These are phyloP conservation scores for Oscheius sp. DNA, from an alignment of 2,888 invertebrate species.

Conservation along the genomic window DNA sequence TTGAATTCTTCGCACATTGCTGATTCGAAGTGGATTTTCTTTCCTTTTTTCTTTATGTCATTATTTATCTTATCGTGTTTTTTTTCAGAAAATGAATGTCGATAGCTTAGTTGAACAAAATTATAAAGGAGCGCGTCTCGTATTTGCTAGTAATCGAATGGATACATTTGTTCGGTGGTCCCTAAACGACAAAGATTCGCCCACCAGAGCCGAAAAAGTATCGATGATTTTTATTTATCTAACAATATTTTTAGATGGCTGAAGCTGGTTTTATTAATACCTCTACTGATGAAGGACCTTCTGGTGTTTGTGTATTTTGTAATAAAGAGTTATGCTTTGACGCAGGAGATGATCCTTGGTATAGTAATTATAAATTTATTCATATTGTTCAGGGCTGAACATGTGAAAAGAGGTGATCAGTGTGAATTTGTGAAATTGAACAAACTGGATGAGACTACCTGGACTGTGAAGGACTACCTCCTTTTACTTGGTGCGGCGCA, in stretches of 20 bases:
- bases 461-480: constrained; percentile 38
- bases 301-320: constrained; percentile 46
- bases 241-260: constrained; percentile 42
- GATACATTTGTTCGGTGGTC: constrained; percentile 1
- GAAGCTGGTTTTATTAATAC: constrained; percentile 45
- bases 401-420: constrained; percentile 30
- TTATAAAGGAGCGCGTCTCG: background rate
- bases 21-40: too few species aligned
- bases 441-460: constrained; percentile 42
- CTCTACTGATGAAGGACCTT: background rate
- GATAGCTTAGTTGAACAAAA: background rate
- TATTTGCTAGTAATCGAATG: constrained; percentile 7
- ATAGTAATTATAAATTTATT: too few species aligned
- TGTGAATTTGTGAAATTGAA: constrained; percentile 45
- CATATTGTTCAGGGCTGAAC: constrained; percentile 37
- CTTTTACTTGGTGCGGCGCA: constrained; percentile 1
- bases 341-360: constrained; percentile 49
- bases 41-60: background rate
- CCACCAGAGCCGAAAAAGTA: constrained; percentile 8
- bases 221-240: background rate
- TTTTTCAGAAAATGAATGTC: background rate
- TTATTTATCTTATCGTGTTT: background rate
- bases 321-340: constrained; percentile 49
- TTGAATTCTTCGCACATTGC: too few species aligned
- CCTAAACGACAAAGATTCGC: background rate